Evolutionary conservation across 2,888 invertebrate species (phyloP).

Genomic region (Nephrotoma appendiculata): DNA sequence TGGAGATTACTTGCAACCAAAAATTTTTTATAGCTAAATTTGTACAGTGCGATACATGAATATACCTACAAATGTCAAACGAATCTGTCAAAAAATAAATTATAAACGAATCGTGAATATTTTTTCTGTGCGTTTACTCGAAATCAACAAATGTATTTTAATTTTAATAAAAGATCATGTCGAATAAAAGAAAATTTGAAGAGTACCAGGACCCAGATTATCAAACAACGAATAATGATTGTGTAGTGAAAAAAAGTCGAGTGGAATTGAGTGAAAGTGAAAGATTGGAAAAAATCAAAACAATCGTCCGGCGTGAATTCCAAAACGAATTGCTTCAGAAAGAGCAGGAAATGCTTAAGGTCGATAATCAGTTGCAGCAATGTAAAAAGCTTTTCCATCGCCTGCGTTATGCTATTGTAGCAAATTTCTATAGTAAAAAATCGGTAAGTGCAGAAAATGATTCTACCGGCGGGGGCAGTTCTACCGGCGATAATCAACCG

Average conservation of each 20-base stretch:
- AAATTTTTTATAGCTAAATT: neutral
- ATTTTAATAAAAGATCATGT: conserved; percentile 7
- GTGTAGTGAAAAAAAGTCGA: neutral
- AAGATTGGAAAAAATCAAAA: conserved; percentile 37
- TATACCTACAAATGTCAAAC: neutral
- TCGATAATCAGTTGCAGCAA: conserved; percentile 47
- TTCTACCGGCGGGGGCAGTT: conserved; percentile 24
- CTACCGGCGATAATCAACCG: neutral
- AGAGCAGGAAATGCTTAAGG: conserved; percentile 53
- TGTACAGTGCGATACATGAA: neutral
- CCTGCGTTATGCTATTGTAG: conserved; percentile 41
- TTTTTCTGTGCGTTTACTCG: neutral
- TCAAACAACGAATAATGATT: conserved; percentile 22
- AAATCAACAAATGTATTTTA: neutral
- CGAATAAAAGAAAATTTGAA: conserved; percentile 27
- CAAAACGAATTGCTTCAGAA: conserved; percentile 49
- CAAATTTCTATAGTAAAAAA: conserved; percentile 44
- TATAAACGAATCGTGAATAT: neutral
- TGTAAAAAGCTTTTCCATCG: conserved; percentile 42
- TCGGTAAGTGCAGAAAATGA: conserved; percentile 28
- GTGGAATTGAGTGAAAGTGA: conserved; percentile 23
- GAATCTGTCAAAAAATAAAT: neutral
- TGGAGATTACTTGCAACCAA: neutral
- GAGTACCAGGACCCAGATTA: conserved; percentile 49
- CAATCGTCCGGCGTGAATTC: conserved; percentile 58